A percentile compares a stretch with the other conserved stretches of the same genome.
These are phyloP conservation scores for Xylocampa areola DNA, from an alignment of 2,888 invertebrate species.

Conservation along the genomic window DNA sequence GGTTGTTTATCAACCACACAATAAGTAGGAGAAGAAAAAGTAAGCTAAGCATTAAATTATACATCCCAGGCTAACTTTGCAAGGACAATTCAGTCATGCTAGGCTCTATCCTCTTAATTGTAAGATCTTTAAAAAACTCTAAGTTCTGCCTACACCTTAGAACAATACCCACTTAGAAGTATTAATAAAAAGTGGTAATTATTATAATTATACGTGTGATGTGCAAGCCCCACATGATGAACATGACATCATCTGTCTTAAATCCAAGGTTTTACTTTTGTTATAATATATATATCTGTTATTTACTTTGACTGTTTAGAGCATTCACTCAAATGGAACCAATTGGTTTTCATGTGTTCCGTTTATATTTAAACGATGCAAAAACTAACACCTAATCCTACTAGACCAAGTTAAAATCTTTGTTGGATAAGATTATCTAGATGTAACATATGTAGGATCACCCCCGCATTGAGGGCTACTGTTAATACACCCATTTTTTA, in stretches of 20 bases:
- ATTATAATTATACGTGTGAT: slow-evolving; percentile 47
- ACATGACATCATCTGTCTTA: slow-evolving; percentile 43
- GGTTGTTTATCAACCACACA: too few relatives aligned
- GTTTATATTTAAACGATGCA: slow-evolving; percentile 2
- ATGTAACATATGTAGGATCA: too few relatives aligned
- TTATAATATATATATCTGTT: slow-evolving; percentile 33
- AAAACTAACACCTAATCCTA: slow-evolving; percentile 12
- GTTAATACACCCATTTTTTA: too few relatives aligned
- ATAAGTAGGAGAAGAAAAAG: too few relatives aligned
- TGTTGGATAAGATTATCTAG: too few relatives aligned
- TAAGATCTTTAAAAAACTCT: slow-evolving; percentile 3
- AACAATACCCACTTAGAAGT: slow-evolving; percentile 26
- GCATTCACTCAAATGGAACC: slow-evolving; percentile 46
- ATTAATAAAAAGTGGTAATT: slow-evolving; percentile 47
- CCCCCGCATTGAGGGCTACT: too few relatives aligned
- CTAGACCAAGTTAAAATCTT: too few relatives aligned
- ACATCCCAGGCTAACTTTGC: background rate
- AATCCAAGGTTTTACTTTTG: slow-evolving; percentile 46
- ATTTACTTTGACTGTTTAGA: slow-evolving; percentile 48
- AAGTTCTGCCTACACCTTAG: slow-evolving; percentile 38
- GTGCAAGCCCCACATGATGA: slow-evolving; percentile 24
- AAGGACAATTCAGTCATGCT: background rate
- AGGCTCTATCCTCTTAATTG: background rate
- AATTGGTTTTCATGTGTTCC: slow-evolving; percentile 28
- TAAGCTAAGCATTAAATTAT: too few relatives aligned